Evolutionary conservation across 2,888 invertebrate species (phyloP), one percentile per base, ranked within the genome.

Genomic region (Mythimna loreyi): DNA sequence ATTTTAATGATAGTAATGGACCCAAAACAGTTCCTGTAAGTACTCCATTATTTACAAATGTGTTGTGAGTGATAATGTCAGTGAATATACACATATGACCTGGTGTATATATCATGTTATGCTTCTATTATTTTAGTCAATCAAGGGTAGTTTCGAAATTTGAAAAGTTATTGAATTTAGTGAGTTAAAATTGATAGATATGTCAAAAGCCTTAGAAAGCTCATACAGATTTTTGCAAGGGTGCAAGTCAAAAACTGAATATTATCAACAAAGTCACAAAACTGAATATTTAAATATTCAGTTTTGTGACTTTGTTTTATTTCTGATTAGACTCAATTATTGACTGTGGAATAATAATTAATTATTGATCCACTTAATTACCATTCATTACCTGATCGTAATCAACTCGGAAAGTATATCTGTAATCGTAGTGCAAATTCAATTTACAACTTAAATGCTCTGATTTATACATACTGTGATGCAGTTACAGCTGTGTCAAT

Each of bases 401-500:
- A 72, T 71, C 25, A 56, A 72, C n/a, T 43, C 49, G 23, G 3
- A 66, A 60, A 70, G 16, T 50, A 45, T 60, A 36, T 47, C 28
- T 16, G 56, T 62, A 67, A 62, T 49, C 7, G 55, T 61, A 30
- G 25, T 7, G 57, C 19, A 45, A 63, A 78, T 78, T 72, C 64
- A 72, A 71, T 79, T 71, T 55, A 23, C 40, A 52, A 55, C 28
- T 55, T 65, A 67, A 67, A 71, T 59, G 28, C 52, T 71, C 33
- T n/a, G 57, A 70, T 65, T 65, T 67, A 75, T 28, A 75, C 63
- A 61, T 64, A 70, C 63, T 40, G 40, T n/a, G 61, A 62, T 30
- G 50, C 40, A 60, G 43, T 55, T 67, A 59, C 71, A 25, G 49
- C n/a, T 28, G 73, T 60, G 65, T 75, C 72, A 67, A 79, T 62